phyloP scores from a whole-genome alignment of 2,113 vertebrate genomes.

The Cepphus grylle region DNA sequence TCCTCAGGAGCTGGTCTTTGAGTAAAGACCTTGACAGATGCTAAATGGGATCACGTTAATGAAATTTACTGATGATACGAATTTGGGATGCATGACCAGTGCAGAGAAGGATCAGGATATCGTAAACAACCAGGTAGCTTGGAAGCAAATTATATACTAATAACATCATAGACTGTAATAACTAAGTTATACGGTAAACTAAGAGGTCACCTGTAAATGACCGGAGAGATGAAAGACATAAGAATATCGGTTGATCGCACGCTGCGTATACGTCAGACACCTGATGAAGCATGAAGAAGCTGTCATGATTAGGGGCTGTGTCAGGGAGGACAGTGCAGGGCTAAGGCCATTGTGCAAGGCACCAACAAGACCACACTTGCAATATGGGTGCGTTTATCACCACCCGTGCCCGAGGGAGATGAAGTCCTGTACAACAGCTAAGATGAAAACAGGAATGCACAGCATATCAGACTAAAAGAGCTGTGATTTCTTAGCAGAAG shows the following conservation, averaged over 20 bases:
- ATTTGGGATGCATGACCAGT: background rate
- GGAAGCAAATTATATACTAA: background rate
- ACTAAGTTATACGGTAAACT: background rate
- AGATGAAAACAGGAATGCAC: accelerated
- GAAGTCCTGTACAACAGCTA: background rate
- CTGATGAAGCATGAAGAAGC: background rate
- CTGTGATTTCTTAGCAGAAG: background rate
- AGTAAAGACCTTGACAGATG: background rate
- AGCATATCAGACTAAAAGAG: background rate
- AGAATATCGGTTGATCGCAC: background rate
- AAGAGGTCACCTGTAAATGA: background rate
- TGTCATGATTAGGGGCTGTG: background rate
- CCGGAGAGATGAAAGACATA: background rate
- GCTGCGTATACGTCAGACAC: background rate
- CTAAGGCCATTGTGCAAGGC: background rate
- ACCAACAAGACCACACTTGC: background rate
- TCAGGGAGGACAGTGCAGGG: background rate
- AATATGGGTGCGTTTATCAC: background rate
- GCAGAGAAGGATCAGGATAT: background rate
- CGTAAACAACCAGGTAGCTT: background rate
- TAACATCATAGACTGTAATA: background rate
- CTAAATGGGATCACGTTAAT: background rate
- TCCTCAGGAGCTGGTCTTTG: background rate
- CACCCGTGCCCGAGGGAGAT: background rate
- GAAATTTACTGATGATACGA: background rate